Percentiles rank a stretch among this genome's conserved stretches.
Conservation (phyloP, 2,888 invertebrate species). For the Campoplex capitator region DNA sequence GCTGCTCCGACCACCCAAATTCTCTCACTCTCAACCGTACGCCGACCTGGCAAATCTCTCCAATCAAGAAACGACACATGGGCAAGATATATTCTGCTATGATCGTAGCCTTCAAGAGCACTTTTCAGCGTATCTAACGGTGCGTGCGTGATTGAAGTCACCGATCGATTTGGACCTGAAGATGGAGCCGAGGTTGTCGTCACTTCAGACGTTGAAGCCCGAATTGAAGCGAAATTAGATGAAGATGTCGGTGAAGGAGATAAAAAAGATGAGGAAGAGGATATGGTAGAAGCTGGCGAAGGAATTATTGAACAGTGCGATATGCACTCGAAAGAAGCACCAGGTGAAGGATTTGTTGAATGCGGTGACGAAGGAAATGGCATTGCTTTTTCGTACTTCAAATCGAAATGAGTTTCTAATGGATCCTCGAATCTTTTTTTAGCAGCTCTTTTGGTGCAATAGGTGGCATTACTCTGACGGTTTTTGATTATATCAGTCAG, state of each 20-base stretch:
- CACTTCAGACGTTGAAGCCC: slow-evolving; percentile 48
- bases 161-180: slow-evolving; percentile 50
- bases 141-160: slow-evolving; percentile 67
- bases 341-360: slow-evolving; percentile 50
- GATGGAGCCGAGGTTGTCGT: slow-evolving; percentile 32
- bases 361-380: slow-evolving; percentile 53
- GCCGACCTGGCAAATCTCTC: slow-evolving; percentile 83
- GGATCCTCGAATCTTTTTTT: slow-evolving; percentile 42
- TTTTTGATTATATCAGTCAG: slow-evolving; percentile 45
- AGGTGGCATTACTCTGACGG: slow-evolving; percentile 35
- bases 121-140: slow-evolving; percentile 72
- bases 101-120: slow-evolving; percentile 80
- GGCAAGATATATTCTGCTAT: slow-evolving; percentile 83
- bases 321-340: slow-evolving; percentile 46
- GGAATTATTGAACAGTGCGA: slow-evolving; percentile 33
- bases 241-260: slow-evolving; percentile 52
- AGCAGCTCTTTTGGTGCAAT: slow-evolving; percentile 47
- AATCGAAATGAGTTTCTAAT: slow-evolving; percentile 22
- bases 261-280: slow-evolving; percentile 65
- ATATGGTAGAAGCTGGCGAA: slow-evolving; percentile 68
- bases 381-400: slow-evolving; percentile 32
- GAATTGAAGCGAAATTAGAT: slow-evolving; percentile 37
- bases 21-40: slow-evolving; percentile 74
- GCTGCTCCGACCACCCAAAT: slow-evolving; percentile 85
- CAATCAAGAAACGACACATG: slow-evolving; percentile 84